Base-by-base conservation (phyloP, 2,888 invertebrate genomes). In the Ctena decussata region DNA sequence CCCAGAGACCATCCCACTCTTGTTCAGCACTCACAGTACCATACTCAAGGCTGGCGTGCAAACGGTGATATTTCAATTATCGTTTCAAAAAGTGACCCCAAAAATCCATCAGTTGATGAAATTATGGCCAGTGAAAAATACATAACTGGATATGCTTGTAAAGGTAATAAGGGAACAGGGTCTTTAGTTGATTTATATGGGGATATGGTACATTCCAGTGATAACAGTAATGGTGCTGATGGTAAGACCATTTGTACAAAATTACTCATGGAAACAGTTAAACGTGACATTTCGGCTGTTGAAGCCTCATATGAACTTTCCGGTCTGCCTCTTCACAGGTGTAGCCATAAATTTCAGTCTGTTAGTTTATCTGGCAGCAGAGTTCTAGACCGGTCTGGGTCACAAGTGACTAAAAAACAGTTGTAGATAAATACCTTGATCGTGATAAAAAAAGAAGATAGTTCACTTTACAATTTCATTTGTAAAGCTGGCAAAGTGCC, bases 11-110 rank as follows among this genome's bases (percentile, higher is more conserved):
- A 91, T 65, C 91, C 87, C 44, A 41, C 53, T 15, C 24, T 92
- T 12, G 90, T 91, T 0, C 91, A 92, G 44, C 85, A 92, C 77
- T 91, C 91, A 15, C 41, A 65, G 65, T 77, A 37, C 46, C 90
- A 91, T 73, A 90, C 90, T n/a, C 90, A 92, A 77, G 87, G 80
- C 12, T 83, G 89, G 86, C n/a, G 89, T 8, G 90, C 87, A 46
- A 90, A 90, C 87, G 89, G 91, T 0, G 91, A 92, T 60, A 85
- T 92, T n/a, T 91, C 90, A 1, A 27, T 92, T 0, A 91, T 91
- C 41, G 24, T 91, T 18, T 91, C 90, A 35, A 85, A 87, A 83
- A 91, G 89, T 82, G 27, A 73, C 21, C 81, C 89, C 15, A 77
- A 89, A 41, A 91, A 86, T 83, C 89, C 89, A n/a, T 86, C 89